Percentiles rank a stretch among this genome's conserved stretches.
phyloP scores from a whole-genome alignment of 2,113 vertebrate species.

The Protobothrops flavoviridis region DNA sequence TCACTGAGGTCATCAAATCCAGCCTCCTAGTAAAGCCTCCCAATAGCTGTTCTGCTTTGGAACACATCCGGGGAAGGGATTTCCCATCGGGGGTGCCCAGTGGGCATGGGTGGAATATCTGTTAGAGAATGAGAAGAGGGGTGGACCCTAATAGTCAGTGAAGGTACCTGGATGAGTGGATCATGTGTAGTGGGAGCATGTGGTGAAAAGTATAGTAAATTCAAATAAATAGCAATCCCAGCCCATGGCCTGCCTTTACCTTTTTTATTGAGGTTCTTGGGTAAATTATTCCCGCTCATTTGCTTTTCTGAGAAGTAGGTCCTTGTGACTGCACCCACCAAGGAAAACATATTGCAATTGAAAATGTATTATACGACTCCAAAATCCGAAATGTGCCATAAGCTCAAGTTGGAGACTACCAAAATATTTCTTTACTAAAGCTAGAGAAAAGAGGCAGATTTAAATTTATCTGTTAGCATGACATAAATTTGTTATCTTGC shows the following conservation, averaged over 20 bases:
- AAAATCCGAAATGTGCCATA: neutral
- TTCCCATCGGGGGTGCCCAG: neutral
- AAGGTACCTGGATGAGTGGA: neutral
- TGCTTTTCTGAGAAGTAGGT: neutral
- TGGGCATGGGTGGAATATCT: neutral
- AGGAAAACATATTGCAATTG: neutral
- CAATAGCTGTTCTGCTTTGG: neutral
- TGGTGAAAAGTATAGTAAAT: neutral
- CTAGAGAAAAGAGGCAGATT: neutral
- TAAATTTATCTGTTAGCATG: neutral
- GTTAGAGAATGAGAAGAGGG: neutral
- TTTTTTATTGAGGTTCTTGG: neutral
- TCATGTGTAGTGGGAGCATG: neutral
- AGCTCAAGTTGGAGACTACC: neutral
- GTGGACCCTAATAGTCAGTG: neutral
- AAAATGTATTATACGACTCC: neutral
- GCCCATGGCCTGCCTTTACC: neutral
- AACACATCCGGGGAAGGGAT: neutral
- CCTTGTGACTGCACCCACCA: neutral
- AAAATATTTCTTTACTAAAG: neutral
- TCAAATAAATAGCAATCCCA: neutral
- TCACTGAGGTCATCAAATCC: neutral
- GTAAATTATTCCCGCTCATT: neutral
- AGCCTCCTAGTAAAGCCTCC: neutral
- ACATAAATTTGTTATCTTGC: neutral